A percentile compares a stretch with the other conserved stretches of the same genome.
These are phyloP conservation scores for Octodonta nipae DNA, from an alignment of 2,888 invertebrate genomes.

Conservation along the genomic window DNA sequence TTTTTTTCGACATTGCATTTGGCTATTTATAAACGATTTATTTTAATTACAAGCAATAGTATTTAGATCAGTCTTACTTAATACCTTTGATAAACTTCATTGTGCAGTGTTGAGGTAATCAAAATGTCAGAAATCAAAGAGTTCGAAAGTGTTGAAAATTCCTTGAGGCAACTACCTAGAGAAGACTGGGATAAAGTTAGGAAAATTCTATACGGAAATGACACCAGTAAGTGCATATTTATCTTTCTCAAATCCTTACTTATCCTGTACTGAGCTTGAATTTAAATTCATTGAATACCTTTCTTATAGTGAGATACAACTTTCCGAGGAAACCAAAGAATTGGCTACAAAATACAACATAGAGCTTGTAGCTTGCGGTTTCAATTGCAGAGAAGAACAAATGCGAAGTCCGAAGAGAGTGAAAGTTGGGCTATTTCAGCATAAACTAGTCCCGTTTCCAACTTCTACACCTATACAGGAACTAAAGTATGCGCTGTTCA, in stretches of 20 bases:
- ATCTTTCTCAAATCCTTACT: no score
- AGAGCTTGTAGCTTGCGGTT: conserved; percentile 62
- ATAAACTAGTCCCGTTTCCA: conserved; percentile 58
- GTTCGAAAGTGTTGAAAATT: conserved; percentile 13
- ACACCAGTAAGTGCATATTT: conserved; percentile 16
- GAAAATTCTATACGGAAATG: conserved; percentile 12
- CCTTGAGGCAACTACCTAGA: conserved; percentile 11
- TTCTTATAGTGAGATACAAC: conserved; percentile 18
- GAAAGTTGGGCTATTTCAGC: conserved; percentile 75
- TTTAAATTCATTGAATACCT: no score
- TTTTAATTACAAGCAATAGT: conserved; percentile 9
- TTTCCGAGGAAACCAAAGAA: conserved; percentile 40
- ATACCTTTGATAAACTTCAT: conserved; percentile 4
- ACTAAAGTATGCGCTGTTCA: conserved; percentile 67
- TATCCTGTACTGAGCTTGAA: no score
- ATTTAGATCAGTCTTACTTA: conserved; percentile 9
- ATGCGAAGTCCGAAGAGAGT: conserved; percentile 56
- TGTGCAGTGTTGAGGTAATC: no score
- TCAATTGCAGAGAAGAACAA: conserved; percentile 56
- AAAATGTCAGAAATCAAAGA: conserved; percentile 14
- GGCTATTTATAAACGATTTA: conserved; percentile 12
- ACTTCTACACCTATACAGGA: conserved; percentile 55
- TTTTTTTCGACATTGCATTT: no score
- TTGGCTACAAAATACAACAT: conserved; percentile 45
- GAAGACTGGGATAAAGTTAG: conserved; percentile 12